phyloP scores from a whole-genome alignment of 2,888 invertebrate genomes.

The Drosophila stalkeri region DNA sequence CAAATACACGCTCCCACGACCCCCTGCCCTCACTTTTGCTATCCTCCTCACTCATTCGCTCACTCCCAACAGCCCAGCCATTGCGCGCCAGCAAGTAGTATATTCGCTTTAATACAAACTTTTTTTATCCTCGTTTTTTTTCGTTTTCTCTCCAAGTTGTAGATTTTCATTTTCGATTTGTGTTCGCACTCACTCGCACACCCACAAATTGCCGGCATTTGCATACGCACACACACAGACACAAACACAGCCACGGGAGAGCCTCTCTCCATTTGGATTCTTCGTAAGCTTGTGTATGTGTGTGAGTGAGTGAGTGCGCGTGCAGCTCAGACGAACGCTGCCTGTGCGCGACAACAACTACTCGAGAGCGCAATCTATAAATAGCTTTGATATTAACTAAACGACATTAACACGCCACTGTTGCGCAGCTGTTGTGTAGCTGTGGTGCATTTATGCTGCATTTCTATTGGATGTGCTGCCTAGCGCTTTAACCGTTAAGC shows the following conservation, averaged over 20 bases:
- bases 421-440: constrained; percentile 12
- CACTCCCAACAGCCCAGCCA: constrained; percentile 16
- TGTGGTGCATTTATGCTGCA: not conserved
- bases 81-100: constrained; percentile 7
- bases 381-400: constrained; percentile 16
- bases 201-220: constrained; percentile 57
- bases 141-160: constrained; percentile 58
- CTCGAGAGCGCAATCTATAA: constrained; percentile 60
- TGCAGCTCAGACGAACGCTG: constrained; percentile 21
- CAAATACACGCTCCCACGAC: not conserved
- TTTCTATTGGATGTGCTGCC: not conserved
- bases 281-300: not conserved
- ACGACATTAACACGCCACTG: not conserved
- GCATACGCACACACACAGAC: constrained; percentile 33
- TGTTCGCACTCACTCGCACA: constrained; percentile 40
- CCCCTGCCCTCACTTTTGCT: not conserved
- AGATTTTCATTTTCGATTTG: constrained; percentile 75
- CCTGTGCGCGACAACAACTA: constrained; percentile 64
- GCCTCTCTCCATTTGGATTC: not conserved
- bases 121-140: not conserved
- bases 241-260: not conserved
- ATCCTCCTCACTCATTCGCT: not conserved
- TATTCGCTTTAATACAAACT: constrained; percentile 39
- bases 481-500: not conserved
- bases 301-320: constrained; percentile 3